Evolutionary conservation across 2,888 invertebrate species (phyloP).

Genomic region (Ornithoptera priamus): DNA sequence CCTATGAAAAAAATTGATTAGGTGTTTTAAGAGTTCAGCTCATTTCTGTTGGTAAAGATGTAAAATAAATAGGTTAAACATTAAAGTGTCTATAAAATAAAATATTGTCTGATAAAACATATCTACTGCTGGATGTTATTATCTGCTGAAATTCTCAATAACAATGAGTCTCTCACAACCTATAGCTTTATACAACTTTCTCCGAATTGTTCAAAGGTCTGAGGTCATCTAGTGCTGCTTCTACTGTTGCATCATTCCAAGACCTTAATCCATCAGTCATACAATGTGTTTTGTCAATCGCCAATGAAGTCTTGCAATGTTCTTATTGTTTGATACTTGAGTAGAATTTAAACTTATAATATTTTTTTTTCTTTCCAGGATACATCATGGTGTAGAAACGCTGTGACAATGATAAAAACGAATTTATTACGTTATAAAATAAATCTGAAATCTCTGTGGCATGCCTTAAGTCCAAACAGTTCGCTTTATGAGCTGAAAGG

Average conservation of each 20-base stretch:
- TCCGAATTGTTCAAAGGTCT: not conserved
- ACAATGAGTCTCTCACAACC: not conserved
- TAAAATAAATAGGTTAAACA: too few relatives aligned
- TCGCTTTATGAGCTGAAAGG: not conserved
- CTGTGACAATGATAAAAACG: constrained; percentile 20
- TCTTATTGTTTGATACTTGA: not conserved
- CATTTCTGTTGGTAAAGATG: too few relatives aligned
- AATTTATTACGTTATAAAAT: constrained; percentile 9
- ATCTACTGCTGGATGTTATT: too few relatives aligned
- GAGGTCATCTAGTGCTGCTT: not conserved
- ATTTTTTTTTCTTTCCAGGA: constrained; percentile 3
- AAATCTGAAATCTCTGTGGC: constrained; percentile 7
- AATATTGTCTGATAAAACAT: too few relatives aligned
- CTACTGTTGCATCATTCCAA: not conserved
- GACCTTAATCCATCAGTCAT: not conserved
- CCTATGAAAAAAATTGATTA: too few relatives aligned
- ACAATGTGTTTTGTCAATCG: not conserved
- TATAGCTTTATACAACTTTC: not conserved
- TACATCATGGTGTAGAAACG: constrained; percentile 14
- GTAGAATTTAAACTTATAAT: not conserved
- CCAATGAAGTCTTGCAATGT: not conserved
- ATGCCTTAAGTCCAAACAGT: constrained; percentile 4
- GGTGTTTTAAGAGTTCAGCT: too few relatives aligned
- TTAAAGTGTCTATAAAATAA: too few relatives aligned
- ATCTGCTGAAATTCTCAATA: too few relatives aligned